Evolutionary conservation across 2,797 vertebrate genomes (phyloP), one percentile per base, ranked within the genome.

Genomic region (Neopelma chrysocephalum): DNA sequence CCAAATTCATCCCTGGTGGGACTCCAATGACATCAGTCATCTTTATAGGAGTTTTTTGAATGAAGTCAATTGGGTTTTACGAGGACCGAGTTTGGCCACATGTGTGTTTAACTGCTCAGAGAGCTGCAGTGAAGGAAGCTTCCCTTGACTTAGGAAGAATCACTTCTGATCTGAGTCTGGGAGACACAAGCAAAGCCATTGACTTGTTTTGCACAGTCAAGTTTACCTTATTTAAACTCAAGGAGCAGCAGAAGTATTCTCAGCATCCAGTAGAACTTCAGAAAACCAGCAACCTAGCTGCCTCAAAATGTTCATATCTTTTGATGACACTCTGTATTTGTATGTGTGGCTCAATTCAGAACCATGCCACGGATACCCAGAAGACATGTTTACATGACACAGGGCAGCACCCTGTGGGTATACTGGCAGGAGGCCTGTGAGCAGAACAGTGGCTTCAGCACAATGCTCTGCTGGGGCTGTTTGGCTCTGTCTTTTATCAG

Each of bases 11-110:
- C 94, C 94, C 88, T 94, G 80, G 86, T 96, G 93, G 76, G 95
- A 94, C 89, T 95, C 83, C 91, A 96, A 68, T 97, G 95, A 94
- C 95, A 94, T 96, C 92, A 96, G 90, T 92, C 94, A 95, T 96
- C 96, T 96, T 96, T 96, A 95, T 86, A 96, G 95, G 83, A 94
- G 80, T 31, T 93, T 94, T 95, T 89, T 77, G 82, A 95, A 86
- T 81, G 77, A 94, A 96, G 82, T 94, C 69, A 90, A 72, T 89
- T 96, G 92, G 65, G 53, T 96, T 96, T 96, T 96, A 95, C 0
- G 4, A 93, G 68, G 86, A 77, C 66, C 48, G 53, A 82, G 45
- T 96, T 95, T 93, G 82, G 56, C 71, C 88, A 91, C 91, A 85
- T 87, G 25, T 36, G 27, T 83, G 56, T 89, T 93, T 90, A 94